phyloP scores from a whole-genome alignment of 1,140 invertebrate species.

The Hestina assimilis region DNA sequence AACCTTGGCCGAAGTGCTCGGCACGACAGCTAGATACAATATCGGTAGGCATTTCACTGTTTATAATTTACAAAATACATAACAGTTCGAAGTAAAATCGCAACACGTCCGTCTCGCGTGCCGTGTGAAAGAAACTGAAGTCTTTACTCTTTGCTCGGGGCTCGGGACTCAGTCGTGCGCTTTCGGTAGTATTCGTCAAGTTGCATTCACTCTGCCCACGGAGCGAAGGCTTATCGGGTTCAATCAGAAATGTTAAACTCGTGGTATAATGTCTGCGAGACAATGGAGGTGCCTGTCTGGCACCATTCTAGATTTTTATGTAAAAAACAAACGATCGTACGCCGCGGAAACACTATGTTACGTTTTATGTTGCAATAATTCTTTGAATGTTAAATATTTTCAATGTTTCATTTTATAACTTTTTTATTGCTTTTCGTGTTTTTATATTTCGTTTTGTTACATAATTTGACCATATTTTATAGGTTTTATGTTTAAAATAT shows the following conservation, averaged over 20 bases:
- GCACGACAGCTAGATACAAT: slow-evolving; percentile 56
- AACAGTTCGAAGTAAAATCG: slow-evolving; percentile 26
- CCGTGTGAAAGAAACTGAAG: slow-evolving; percentile 31
- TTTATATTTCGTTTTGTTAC: no score
- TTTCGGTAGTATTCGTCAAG: slow-evolving; percentile 16
- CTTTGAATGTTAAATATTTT: background rate
- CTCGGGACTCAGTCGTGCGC: slow-evolving; percentile 9
- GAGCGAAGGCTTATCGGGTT: slow-evolving; percentile 24
- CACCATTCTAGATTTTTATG: background rate
- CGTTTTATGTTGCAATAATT: background rate
- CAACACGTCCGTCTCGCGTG: slow-evolving; percentile 13
- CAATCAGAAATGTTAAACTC: slow-evolving; percentile 19
- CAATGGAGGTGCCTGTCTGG: slow-evolving; percentile 13
- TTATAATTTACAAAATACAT: slow-evolving; percentile 44
- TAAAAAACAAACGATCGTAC: background rate
- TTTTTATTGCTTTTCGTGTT: no score
- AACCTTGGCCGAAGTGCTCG: slow-evolving; percentile 47
- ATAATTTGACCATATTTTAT: no score
- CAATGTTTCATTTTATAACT: background rate
- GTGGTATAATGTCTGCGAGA: slow-evolving; percentile 14
- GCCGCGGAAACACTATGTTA: background rate
- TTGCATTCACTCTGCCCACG: slow-evolving; percentile 26
- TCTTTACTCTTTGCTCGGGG: slow-evolving; percentile 9
- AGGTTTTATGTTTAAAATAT: no score
- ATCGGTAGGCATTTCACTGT: slow-evolving; percentile 66